These are phyloP conservation scores for Anastatus disparis DNA, from an alignment of 1,140 invertebrate genomes.

Conservation along the genomic window DNA sequence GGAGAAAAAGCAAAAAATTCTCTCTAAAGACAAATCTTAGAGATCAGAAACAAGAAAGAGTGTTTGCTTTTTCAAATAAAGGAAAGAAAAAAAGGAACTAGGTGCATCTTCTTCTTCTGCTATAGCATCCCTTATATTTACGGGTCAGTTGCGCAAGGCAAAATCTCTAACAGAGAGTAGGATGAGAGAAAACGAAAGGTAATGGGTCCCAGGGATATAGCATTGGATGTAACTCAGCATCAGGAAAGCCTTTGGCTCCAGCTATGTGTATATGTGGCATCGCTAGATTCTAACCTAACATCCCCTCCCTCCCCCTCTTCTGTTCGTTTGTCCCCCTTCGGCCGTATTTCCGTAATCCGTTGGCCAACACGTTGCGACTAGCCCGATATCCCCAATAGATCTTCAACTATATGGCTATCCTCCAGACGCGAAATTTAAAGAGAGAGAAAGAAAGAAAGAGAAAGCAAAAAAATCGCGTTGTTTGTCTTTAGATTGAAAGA, in stretches of 20 bases:
- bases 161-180: background rate
- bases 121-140: constrained; percentile 48
- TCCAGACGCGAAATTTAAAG: too few relatives aligned
- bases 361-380: constrained; percentile 38
- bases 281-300: constrained; percentile 30
- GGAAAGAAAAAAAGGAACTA: too few relatives aligned
- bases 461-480: too few relatives aligned
- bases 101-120: too few relatives aligned
- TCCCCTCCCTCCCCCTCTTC: too few relatives aligned
- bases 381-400: constrained; percentile 30
- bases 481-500: too few relatives aligned
- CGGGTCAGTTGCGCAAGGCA: constrained; percentile 30
- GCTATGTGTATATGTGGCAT: background rate
- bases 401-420: constrained; percentile 31
- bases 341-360: constrained; percentile 51
- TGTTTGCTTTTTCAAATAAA: too few relatives aligned
- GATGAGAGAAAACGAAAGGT: background rate
- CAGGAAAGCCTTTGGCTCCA: constrained; percentile 35
- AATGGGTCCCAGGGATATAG: constrained; percentile 49
- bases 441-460: too few relatives aligned
- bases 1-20: too few relatives aligned
- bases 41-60: background rate
- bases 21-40: too few relatives aligned
- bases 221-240: constrained; percentile 51
- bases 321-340: too few relatives aligned